Conservation (phyloP, 2,113 vertebrate genomes). For the Tachycineta bicolor region DNA sequence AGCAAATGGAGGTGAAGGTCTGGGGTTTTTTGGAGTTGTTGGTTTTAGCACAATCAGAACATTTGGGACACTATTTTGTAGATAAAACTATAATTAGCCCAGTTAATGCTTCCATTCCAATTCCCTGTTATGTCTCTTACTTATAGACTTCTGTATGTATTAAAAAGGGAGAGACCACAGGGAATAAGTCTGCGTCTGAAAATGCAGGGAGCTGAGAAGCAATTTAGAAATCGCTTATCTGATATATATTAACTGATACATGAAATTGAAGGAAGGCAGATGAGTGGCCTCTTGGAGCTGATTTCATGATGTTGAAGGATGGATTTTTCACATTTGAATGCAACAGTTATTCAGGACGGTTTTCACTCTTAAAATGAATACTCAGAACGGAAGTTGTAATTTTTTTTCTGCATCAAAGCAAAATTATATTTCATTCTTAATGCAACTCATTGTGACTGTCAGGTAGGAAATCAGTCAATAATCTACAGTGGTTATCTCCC, state of each 20-base stretch:
- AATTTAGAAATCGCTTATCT: neutral
- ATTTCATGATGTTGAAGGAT: neutral
- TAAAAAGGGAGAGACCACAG: neutral
- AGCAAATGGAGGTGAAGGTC: neutral
- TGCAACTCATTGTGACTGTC: accelerated
- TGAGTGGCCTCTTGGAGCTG: neutral
- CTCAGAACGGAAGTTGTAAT: neutral
- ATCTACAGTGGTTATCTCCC: neutral
- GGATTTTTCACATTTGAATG: neutral
- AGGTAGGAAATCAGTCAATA: neutral
- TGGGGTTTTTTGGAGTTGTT: neutral
- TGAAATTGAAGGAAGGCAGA: neutral
- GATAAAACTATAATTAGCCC: neutral
- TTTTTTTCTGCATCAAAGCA: neutral
- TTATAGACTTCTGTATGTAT: neutral
- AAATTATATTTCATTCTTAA: neutral
- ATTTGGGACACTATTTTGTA: neutral
- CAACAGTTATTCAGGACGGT: neutral
- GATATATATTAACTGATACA: neutral
- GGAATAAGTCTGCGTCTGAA: neutral
- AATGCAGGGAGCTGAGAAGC: neutral
- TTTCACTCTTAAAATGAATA: neutral
- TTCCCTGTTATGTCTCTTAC: neutral
- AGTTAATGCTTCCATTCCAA: neutral
- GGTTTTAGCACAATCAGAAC: neutral